Evolutionary conservation across 2,888 invertebrate species (phyloP).

Genomic region (Dascillus cervinus): DNA sequence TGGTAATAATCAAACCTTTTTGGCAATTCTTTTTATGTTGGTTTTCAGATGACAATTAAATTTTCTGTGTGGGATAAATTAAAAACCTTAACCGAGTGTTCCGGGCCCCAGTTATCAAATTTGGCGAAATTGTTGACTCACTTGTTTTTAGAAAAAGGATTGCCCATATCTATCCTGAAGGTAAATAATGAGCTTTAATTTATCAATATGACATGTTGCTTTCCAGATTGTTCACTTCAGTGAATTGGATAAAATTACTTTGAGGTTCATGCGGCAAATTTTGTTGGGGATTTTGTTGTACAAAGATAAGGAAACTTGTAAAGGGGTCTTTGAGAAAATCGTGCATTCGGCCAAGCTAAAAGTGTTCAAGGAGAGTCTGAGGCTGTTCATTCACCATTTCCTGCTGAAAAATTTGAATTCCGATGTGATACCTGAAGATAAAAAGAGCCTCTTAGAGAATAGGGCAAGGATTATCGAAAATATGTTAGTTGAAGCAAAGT

Average conservation of each 20-base stretch:
- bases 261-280: slow-evolving; percentile 73
- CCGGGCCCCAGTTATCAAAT: slow-evolving; percentile 59
- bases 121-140: slow-evolving; percentile 72
- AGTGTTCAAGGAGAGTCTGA: slow-evolving; percentile 73
- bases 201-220: slow-evolving; percentile 6
- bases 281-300: slow-evolving; percentile 66
- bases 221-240: slow-evolving; percentile 76
- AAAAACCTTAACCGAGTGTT: slow-evolving; percentile 63
- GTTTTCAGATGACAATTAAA: slow-evolving; percentile 71
- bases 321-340: slow-evolving; percentile 65
- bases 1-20: slow-evolving; percentile 47
- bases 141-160: slow-evolving; percentile 68
- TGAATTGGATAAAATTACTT: slow-evolving; percentile 69
- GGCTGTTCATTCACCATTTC: slow-evolving; percentile 83
- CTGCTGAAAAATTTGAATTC: slow-evolving; percentile 58
- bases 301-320: slow-evolving; percentile 51
- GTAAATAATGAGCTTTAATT: slow-evolving; percentile 43
- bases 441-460: slow-evolving; percentile 46
- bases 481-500: slow-evolving; percentile 43
- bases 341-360: slow-evolving; percentile 66
- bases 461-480: slow-evolving; percentile 60
- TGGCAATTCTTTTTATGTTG: background rate
- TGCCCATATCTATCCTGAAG: slow-evolving; percentile 79
- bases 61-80: slow-evolving; percentile 89
- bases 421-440: slow-evolving; percentile 40